Base-by-base conservation (phyloP, 2,113 vertebrate species). In the Anhinga rufa region DNA sequence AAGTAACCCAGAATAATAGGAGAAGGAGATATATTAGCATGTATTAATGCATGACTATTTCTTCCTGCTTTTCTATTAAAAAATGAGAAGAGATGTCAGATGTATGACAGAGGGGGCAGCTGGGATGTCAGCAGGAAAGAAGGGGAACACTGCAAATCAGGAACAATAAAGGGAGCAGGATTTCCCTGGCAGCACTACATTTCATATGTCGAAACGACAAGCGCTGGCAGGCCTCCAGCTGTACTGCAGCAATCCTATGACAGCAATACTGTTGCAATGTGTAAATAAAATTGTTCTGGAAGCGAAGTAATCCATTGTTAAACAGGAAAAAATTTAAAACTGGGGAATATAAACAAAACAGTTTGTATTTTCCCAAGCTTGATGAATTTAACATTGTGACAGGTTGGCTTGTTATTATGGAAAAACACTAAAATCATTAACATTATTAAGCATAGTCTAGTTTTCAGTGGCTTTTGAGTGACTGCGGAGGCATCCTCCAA, bases 211-310 rank as follows among this genome's bases (percentile, higher is more conserved):
- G 76, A 94, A 93, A 54, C 0, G 46, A 92, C 79, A 77, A 92
- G 46, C n/a, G 80, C 89, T 97, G 85, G 93, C 97, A 88, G 76
- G 46, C 65, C 81, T 95, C 91, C 97, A 95, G 90, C 91, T n/a
- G 64, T 60, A 95, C 82, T 90, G 95, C 92, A 92, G 93, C 82
- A 95, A 19, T 75, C 60, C 42, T 88, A 1, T 95, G 91, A 66
- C 69, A 88, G 55, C 79, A 65, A 18, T 52, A 15, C 15, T 86
- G 82, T 82, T 82, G 64, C 90, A 88, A 3, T 49, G 54, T 87
- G 95, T 93, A 74, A 89, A 95, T 91, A 91, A 82, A 94, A 91
- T 24, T 12, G 49, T 40, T 85, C 44, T 82, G 84, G 80, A 95
- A 83, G n/a, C 32, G 54, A 82, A 91, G 46, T n/a, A 49, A 55